phyloP scores from a whole-genome alignment of 1,140 invertebrate genomes.

The Chionoecetes opilio region DNA sequence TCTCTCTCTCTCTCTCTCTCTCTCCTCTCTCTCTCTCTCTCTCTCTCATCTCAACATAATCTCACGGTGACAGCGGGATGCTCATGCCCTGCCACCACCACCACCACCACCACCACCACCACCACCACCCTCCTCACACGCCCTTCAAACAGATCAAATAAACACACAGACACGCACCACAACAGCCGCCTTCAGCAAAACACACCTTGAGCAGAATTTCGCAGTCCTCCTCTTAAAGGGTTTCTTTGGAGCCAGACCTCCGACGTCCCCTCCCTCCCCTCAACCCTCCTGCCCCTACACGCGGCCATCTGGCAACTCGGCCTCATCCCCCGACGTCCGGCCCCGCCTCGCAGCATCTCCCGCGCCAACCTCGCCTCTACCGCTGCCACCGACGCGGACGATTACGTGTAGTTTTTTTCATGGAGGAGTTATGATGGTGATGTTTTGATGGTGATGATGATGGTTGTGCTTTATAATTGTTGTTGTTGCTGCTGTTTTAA shows the following conservation, averaged over 20 bases:
- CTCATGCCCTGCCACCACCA: background rate
- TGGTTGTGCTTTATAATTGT: background rate
- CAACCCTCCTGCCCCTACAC: background rate
- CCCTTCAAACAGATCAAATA: background rate
- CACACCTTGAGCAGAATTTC: background rate
- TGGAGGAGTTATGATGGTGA: background rate
- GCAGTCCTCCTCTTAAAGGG: constrained; percentile 25
- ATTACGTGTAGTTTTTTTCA: background rate
- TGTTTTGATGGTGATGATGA: background rate
- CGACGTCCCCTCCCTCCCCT: background rate
- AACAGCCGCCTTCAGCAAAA: background rate
- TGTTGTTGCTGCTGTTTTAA: background rate
- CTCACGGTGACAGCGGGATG: background rate
- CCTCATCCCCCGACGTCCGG: background rate
- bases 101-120: background rate
- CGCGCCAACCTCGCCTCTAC: background rate
- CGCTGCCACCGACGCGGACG: background rate
- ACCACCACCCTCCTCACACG: background rate
- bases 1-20: background rate
- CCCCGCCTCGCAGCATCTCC: background rate
- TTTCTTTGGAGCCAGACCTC: background rate
- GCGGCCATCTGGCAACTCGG: background rate
- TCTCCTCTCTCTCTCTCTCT: background rate
- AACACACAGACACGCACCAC: background rate
- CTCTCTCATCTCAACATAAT: background rate